These are phyloP conservation scores for Subacronicta megacephala DNA, from an alignment of 2,888 invertebrate genomes.

Conservation along the genomic window DNA sequence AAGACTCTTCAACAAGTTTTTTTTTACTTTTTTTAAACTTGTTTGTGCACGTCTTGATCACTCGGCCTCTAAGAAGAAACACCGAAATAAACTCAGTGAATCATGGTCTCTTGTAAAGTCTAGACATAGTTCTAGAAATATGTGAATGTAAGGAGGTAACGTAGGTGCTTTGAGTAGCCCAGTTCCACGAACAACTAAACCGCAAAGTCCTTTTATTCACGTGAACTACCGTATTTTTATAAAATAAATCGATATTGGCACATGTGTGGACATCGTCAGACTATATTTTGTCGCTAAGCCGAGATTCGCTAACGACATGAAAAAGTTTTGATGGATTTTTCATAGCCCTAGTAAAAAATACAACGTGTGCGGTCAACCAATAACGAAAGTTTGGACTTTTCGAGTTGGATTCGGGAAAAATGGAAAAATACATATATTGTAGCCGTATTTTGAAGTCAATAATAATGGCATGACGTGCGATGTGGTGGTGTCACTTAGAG, in stretches of 20 bases:
- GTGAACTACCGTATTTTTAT: slow-evolving; percentile 31
- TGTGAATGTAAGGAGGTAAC: no score
- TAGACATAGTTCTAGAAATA: no score
- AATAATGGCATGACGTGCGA: background rate
- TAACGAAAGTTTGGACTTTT: slow-evolving; percentile 70
- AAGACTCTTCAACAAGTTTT: no score
- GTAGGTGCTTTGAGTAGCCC: no score
- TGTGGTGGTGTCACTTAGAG: background rate
- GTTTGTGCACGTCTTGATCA: no score
- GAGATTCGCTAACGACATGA: slow-evolving; percentile 80
- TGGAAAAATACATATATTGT: slow-evolving; percentile 42
- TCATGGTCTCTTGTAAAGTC: no score
- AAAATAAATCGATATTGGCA: slow-evolving; percentile 54
- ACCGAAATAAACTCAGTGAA: no score
- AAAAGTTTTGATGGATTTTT: slow-evolving; percentile 84
- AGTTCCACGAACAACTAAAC: no score
- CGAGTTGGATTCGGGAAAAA: slow-evolving; percentile 50
- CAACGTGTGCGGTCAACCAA: slow-evolving; percentile 71
- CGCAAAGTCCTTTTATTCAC: slow-evolving; percentile 29
- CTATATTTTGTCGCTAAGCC: slow-evolving; percentile 66
- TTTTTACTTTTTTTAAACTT: no score
- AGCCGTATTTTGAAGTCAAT: slow-evolving; percentile 19
- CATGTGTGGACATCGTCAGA: slow-evolving; percentile 60
- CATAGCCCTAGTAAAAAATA: slow-evolving; percentile 77
- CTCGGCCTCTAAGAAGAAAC: no score